Conservation (phyloP, 2,888 invertebrate genomes). For the Hermaeophaga mercurialis region DNA sequence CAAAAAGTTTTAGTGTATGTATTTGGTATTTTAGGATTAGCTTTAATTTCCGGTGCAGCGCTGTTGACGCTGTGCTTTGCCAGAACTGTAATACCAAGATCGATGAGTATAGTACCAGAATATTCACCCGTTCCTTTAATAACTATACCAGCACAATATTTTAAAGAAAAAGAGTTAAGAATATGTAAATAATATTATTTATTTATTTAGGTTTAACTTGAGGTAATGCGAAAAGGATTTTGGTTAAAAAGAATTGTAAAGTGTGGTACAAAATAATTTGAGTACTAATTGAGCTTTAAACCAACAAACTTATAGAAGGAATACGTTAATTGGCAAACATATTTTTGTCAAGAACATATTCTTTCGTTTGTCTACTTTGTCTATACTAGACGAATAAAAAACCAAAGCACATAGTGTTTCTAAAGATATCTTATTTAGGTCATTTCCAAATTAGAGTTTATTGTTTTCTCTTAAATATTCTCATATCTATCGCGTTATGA, state of each 20-base stretch:
- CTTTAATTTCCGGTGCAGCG: slow-evolving; percentile 49
- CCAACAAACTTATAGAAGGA: too few species aligned
- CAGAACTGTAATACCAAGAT: slow-evolving; percentile 34
- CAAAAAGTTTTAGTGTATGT: slow-evolving; percentile 45
- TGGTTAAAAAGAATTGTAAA: not conserved
- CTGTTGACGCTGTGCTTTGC: slow-evolving; percentile 41
- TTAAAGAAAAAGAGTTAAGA: slow-evolving; percentile 41
- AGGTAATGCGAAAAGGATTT: not conserved
- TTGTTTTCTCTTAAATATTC: too few species aligned
- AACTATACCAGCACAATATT: slow-evolving; percentile 46
- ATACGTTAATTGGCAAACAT: too few species aligned
- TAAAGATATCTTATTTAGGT: too few species aligned
- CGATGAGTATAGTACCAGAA: slow-evolving; percentile 45
- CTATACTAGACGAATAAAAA: too few species aligned
- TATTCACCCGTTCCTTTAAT: slow-evolving; percentile 53
- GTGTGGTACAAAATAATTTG: too few species aligned
- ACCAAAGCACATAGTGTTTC: too few species aligned
- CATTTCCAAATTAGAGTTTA: too few species aligned
- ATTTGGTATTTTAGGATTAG: slow-evolving; percentile 47
- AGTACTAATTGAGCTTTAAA: too few species aligned
- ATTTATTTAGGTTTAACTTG: not conserved
- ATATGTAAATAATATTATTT: slow-evolving; percentile 37
- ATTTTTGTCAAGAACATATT: too few species aligned
- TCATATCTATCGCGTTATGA: too few species aligned
- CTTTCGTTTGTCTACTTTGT: too few species aligned